Percentiles rank a stretch among this genome's conserved stretches.
These are phyloP conservation scores for Pollenia griseotomentosa DNA, from an alignment of 2,888 invertebrate species.

Conservation along the genomic window DNA sequence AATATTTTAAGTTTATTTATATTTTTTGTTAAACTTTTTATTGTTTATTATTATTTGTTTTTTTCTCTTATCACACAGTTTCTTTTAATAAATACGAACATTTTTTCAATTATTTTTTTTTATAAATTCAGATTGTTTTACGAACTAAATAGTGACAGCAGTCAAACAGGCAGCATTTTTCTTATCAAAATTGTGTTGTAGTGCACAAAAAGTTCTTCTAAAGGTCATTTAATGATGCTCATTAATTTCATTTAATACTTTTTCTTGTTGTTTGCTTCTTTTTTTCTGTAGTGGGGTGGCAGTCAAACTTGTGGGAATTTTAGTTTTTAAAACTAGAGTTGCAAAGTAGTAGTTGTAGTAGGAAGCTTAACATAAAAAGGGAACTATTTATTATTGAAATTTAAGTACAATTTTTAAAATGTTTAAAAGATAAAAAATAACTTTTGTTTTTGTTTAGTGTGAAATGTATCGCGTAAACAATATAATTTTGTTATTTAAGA, in stretches of 20 bases:
- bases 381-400: too few species aligned
- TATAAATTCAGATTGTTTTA: slow-evolving; percentile 22
- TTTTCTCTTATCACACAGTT: slow-evolving; percentile 41
- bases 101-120: slow-evolving; percentile 1
- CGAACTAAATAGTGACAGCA: slow-evolving; percentile 2
- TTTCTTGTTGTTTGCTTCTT: background rate
- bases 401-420: too few species aligned
- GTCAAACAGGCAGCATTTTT: slow-evolving; percentile 16
- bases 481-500: too few species aligned
- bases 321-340: background rate
- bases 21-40: background rate
- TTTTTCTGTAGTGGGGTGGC: background rate
- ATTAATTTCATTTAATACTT: slow-evolving; percentile 41
- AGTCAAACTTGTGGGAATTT: slow-evolving; percentile 15
- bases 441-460: too few species aligned
- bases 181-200: slow-evolving; percentile 56
- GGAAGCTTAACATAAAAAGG: background rate
- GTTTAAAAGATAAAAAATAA: too few species aligned
- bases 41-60: slow-evolving; percentile 27
- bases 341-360: background rate
- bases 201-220: slow-evolving; percentile 54
- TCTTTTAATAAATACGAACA: slow-evolving; percentile 4
- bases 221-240: slow-evolving; percentile 62
- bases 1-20: slow-evolving; percentile 36
- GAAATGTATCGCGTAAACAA: too few species aligned